Percentiles rank a stretch among this genome's conserved stretches.
phyloP scores from a whole-genome alignment of 2,888 invertebrate genomes.

The Dromius quadrimaculatus region DNA sequence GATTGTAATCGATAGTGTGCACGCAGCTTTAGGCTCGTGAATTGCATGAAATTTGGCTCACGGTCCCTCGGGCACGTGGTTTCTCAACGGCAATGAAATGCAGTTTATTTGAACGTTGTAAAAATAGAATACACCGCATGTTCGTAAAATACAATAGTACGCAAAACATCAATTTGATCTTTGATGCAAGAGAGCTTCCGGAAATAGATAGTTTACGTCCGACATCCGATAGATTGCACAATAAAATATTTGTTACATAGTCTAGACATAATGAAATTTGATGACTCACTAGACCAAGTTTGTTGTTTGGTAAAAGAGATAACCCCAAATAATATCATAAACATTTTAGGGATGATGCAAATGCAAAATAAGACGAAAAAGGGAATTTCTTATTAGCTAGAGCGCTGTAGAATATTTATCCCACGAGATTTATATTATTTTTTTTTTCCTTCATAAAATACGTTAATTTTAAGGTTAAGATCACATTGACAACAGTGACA shows the following conservation, averaged over 20 bases:
- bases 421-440: no score
- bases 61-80: conserved; percentile 28
- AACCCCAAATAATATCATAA: no score
- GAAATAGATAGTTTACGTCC: conserved; percentile 16
- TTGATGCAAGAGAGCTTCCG: not conserved
- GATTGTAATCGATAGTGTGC: no score
- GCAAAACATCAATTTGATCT: not conserved
- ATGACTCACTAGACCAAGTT: conserved; percentile 1
- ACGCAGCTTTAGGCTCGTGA: conserved; percentile 4
- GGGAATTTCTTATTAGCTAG: no score
- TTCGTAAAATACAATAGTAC: conserved; percentile 24
- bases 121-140: conserved; percentile 24
- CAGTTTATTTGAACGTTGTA: conserved; percentile 42
- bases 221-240: conserved; percentile 3
- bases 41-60: conserved; percentile 27
- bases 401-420: no score
- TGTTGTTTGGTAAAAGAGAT: not conserved
- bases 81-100: conserved; percentile 20
- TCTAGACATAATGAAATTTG: conserved; percentile 20
- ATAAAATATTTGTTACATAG: conserved; percentile 12
- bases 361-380: no score
- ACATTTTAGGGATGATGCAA: no score
- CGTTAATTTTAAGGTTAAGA: no score
- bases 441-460: no score
- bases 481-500: no score